Evolutionary conservation across 2,113 vertebrate species (phyloP), one percentile per base, ranked within the genome.

Genomic region (Chrysochloris asiatica): DNA sequence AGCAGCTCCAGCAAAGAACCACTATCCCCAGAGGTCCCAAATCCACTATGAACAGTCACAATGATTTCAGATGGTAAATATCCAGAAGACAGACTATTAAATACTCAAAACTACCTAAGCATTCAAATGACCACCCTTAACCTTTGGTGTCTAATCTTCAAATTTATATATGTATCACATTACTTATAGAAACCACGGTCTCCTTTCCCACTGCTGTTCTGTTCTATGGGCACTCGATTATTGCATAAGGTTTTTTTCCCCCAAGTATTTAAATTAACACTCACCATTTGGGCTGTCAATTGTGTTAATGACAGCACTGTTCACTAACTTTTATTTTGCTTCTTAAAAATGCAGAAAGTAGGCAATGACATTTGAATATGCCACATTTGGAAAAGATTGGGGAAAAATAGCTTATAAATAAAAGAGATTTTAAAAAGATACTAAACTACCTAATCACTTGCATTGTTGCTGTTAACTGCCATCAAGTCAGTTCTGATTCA

Each of bases 341-440:
- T 75, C 56, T 80, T 93, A 89, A 93, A 88, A 93, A 65, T 36
- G 2, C 22, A 71, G 73, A 90, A 81, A 75, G 16, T 50, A 59
- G 56, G 26, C 56, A 61, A 80, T 28, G n/a, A 2, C 16, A 87
- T 63, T 11, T 75, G 28, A 61, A 38, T 48, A 38, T 22, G 11
- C 24, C 22, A 50, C 3, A 4, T 36, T 83, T 65, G 50, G 28
- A 0, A 83, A 4, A 95, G 26, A 17, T 67, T 88, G 80, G 65
- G 36, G 61, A 92, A 69, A 92, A 85, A 43, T 36, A 6, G 8
- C 50, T 69, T 88, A 65, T 30, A 92, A 91, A 67, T 33, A 50
- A 50, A 71, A 61, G 65, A 88, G 41, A 72, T 88, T 80, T 75
- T 56, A 86, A 4, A 63, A 4, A 48, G 28, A 36, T 16, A 28